These are phyloP conservation scores for Pampus argenteus DNA, from an alignment of 2,797 vertebrate genomes.

Conservation along the genomic window DNA sequence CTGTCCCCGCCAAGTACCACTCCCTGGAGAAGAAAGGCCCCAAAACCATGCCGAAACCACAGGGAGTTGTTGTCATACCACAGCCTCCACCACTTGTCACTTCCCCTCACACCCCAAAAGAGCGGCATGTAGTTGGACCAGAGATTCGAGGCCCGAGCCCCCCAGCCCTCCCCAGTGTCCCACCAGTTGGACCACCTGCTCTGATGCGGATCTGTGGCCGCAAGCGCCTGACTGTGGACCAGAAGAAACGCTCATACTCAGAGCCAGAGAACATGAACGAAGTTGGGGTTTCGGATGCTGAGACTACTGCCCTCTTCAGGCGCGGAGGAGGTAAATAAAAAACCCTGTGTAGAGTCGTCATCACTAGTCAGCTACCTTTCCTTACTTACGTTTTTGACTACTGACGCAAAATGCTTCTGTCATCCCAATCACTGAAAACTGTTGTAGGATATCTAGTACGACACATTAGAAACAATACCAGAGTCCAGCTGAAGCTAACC, in stretches of 20 bases:
- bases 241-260: conserved; percentile 95
- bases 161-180: conserved; percentile 74
- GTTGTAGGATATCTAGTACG: background rate
- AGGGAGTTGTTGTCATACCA: conserved; percentile 30
- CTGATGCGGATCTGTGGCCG: conserved; percentile 88
- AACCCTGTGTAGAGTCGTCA: too few species aligned
- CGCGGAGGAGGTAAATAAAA: conserved; percentile 70
- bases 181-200: conserved; percentile 72
- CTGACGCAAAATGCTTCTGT: background rate
- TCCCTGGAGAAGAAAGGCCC: conserved; percentile 84
- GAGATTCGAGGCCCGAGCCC: conserved; percentile 59
- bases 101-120: conserved; percentile 90
- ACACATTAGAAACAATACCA: background rate
- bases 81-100: conserved; percentile 20
- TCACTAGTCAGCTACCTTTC: too few species aligned
- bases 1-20: conserved; percentile 66
- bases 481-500: background rate
- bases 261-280: conserved; percentile 96
- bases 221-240: conserved; percentile 88
- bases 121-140: conserved; percentile 88
- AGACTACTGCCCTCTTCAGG: conserved; percentile 71
- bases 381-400: background rate
- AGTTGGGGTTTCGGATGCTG: conserved; percentile 87
- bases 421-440: background rate
- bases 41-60: conserved; percentile 84